These are phyloP conservation scores for Sciurus vulgaris DNA, from an alignment of 2,797 vertebrate species.

Conservation along the genomic window DNA sequence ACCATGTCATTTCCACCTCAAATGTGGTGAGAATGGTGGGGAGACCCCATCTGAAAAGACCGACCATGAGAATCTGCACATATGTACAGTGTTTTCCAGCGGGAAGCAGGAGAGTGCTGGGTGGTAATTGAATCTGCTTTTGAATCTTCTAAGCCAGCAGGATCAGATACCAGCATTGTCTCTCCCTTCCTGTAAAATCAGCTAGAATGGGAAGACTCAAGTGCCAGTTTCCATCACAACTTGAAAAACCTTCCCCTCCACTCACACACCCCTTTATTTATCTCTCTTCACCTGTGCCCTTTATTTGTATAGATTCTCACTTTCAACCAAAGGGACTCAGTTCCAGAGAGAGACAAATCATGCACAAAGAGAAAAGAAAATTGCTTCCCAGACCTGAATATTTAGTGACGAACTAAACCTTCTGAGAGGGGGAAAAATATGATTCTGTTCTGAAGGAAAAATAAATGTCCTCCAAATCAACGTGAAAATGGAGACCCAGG, in stretches of 20 bases:
- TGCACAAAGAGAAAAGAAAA: slow-evolving; percentile 78
- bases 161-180: slow-evolving; percentile 67
- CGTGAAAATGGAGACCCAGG: slow-evolving; percentile 80
- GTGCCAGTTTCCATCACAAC: slow-evolving; percentile 73
- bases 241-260: slow-evolving; percentile 48
- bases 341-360: slow-evolving; percentile 81
- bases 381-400: slow-evolving; percentile 82
- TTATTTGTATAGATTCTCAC: slow-evolving; percentile 75
- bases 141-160: slow-evolving; percentile 71
- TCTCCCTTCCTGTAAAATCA: slow-evolving; percentile 76
- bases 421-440: slow-evolving; percentile 75
- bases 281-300: slow-evolving; percentile 62
- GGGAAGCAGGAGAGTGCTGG: neutral
- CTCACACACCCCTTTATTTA: neutral
- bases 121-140: slow-evolving; percentile 45
- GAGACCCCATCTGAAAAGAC: slow-evolving; percentile 46
- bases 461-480: slow-evolving; percentile 82
- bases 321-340: slow-evolving; percentile 68
- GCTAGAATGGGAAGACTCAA: slow-evolving; percentile 66
- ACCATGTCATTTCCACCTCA: neutral
- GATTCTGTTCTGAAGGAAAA: slow-evolving; percentile 79
- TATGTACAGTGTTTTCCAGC: slow-evolving; percentile 44
- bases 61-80: neutral
- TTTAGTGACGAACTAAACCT: slow-evolving; percentile 82
- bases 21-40: neutral